Base-by-base conservation (phyloP, 2,113 vertebrate genomes). In the Euleptes europaea region DNA sequence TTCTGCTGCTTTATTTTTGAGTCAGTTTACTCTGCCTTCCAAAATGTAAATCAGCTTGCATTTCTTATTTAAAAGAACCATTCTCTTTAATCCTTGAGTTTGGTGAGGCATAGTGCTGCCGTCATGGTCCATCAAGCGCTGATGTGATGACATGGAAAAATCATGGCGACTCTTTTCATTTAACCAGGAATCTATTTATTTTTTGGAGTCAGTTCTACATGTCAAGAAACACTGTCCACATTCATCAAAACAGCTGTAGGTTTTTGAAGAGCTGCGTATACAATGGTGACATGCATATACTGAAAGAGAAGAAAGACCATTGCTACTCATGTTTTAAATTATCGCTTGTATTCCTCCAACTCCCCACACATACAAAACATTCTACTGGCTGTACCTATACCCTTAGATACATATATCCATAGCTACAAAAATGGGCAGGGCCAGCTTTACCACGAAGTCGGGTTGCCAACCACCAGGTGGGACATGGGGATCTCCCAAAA, bases 101-200 rank as follows among this genome's bases (percentile, higher is more conserved):
- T 95, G 80, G 86, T 87, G 69, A 85, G 90, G 38, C 84, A 81
- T 90, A 88, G 89, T 92, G 84, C 89, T 94, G 85, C 93, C 95
- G 93, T 94, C 93, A 83, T 93, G 80, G 42, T 72, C 90, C 86
- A 82, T 92, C 92, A 94, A 94, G 93, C 81, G 84, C 78, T 91
- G 89, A 91, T 84, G 76, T 90, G 86, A 91, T 4, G 17, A 76
- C 87, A 71, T 38, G 84, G 84, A 86, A 91, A 91, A 89, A 84
- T 90, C 81, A 6, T 66, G 79, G 47, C 38, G 49, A 91, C 88
- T 90, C 82, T 70, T 94, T 93, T 83, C 88, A 88, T 89, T 81
- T 86, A 88, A 89, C 42, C 71, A 51, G 65, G 23, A 87, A 84
- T 31, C 17, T 71, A 75, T 88, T 94, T 93, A 86, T 90, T 93